Evolutionary conservation across 2,113 vertebrate genomes (phyloP), one percentile per base, ranked within the genome.

Genomic region (Pygoscelis antarcticus): DNA sequence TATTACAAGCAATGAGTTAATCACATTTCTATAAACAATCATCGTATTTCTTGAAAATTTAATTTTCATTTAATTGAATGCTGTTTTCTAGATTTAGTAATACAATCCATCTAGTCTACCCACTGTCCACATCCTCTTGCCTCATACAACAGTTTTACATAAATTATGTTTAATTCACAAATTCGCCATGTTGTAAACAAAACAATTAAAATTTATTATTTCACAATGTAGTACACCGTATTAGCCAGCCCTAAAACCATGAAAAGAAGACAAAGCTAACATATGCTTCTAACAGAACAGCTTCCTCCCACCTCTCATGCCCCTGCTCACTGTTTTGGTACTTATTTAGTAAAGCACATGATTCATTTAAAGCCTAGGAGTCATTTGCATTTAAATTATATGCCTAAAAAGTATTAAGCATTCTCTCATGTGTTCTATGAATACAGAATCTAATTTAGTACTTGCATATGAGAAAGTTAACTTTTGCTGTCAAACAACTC

Each of bases 1-100:
- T 57, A 77, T 90, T 94, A 89, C 30, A 77, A 95, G 38, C 57
- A 89, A 94, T n/a, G 29, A 89, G 64, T 95, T 92, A 95, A 91
- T 92, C 70, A 80, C 71, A 82, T 86, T 93, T 93, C 55, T 87
- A 38, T 57, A 90, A 93, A 44, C 17, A 58, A 80, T 78, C 57
- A 91, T 32, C 0, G 0, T 88, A 62, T 81, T 80, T 94, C 62
- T 75, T 85, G 30, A 89, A 89, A 86, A 86, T 69, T 49, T 61
- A 85, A 86, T 93, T 97, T 96, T 40, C 30, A 71, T 81, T 71
- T 84, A 95, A 84, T 46, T 90, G 71, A 94, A 79, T 61, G 65
- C 18, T 72, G 13, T 72, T 93, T 85, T 82, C 72, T 51, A 60
- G 36, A 92, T 79, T 74, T 61, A 74, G 32, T 70, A 93, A 84